A percentile compares a stretch with the other conserved stretches of the same genome.
These are phyloP conservation scores for Tauraco hartlaubi DNA, from an alignment of 2,797 vertebrate species.

Conservation along the genomic window DNA sequence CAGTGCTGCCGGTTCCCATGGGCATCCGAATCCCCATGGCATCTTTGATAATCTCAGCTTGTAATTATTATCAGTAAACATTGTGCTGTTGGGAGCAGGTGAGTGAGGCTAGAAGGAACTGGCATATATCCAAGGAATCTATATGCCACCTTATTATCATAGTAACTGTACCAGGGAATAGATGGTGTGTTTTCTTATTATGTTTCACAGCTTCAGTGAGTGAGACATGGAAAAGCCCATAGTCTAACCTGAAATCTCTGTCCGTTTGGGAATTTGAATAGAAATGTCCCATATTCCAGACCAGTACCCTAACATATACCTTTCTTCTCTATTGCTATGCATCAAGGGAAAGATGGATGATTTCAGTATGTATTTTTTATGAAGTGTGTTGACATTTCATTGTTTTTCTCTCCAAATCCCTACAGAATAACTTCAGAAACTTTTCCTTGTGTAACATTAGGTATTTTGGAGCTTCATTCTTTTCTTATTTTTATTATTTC, in stretches of 20 bases:
- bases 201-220: rapidly evolving
- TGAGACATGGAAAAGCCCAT: neutral
- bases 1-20: neutral
- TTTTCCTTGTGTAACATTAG: neutral
- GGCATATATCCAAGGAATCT: conserved; percentile 8
- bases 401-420: neutral
- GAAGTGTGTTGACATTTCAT: neutral
- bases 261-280: neutral
- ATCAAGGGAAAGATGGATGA: neutral
- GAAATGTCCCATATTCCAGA: neutral
- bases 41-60: neutral
- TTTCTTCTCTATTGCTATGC: neutral
- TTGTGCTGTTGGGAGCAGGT: conserved; percentile 1
- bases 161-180: neutral
- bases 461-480: neutral
- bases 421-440: neutral
- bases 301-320: neutral
- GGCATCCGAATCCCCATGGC: neutral
- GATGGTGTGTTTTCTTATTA: neutral
- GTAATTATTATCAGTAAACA: conserved; percentile 36
- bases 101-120: neutral
- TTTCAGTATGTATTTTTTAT: neutral
- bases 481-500: neutral
- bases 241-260: neutral
- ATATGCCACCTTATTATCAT: neutral